Evolutionary conservation across 2,113 vertebrate genomes (phyloP), one percentile per base, ranked within the genome.

Genomic region (Coreoperca whiteheadi): DNA sequence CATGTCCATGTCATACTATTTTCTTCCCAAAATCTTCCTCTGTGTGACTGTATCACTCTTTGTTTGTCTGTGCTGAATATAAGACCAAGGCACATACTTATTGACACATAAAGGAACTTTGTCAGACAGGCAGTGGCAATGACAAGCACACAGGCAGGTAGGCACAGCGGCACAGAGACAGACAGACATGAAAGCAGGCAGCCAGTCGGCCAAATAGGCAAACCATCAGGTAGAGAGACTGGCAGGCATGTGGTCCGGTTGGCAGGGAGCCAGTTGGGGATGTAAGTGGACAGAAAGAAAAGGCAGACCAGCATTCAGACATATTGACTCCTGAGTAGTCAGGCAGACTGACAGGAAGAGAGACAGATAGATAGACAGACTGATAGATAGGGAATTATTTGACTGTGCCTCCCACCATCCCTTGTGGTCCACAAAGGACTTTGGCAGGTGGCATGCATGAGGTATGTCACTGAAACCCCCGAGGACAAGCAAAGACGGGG

Each of bases 221-320:
- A 46, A 71, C 46, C 84, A 72, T 88, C 84, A 88, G 66, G 56
- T 64, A 60, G 77, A 83, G 59, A 74, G 82, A 85, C 83, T 75
- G 82, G 77, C 74, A 87, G 86, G 79, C 39, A 71, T 77, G 70
- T 70, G 79, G 87, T 85, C 59, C 2, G 25, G 64, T 66, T 84
- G 77, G 85, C 84, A 68, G 70, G 23, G 70, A 60, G 82, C 83
- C 88, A 79, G 85, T 75, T 73, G 46, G 68, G 77, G 63, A 79
- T 90, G 83, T 79, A 85, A 86, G 83, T 89, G 88, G 88, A 87
- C 83, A 85, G 66, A 80, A 66, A 80, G 68, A 61, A 51, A 86
- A 91, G 78, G 59, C 69, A 83, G 69, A 74, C 46, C 53, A 75
- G 83, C 61, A 63, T 84, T 77, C 80, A 91, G 87, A 89, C 73